Percentiles rank a stretch among this genome's conserved stretches.
phyloP scores from a whole-genome alignment of 92 coral and sea anemone genomes.

The Actinostola sp. region DNA sequence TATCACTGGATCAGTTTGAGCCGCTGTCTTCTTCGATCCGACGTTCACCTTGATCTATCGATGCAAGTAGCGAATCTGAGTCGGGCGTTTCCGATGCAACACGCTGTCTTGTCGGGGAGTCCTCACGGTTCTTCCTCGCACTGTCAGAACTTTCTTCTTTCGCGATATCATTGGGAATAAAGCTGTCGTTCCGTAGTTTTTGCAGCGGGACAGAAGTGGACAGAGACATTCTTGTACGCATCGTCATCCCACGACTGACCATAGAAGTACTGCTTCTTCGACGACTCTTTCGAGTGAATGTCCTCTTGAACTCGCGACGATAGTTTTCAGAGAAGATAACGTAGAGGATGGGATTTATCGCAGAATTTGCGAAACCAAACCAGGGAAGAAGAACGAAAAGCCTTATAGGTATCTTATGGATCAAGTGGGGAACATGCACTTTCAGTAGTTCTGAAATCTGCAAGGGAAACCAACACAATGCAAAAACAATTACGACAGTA shows the following conservation, averaged over 20 bases:
- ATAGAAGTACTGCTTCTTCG: conserved; percentile 22
- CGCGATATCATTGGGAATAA: background rate
- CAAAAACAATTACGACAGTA: conserved; percentile 67
- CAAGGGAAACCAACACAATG: conserved; percentile 69
- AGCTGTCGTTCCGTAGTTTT: conserved; percentile 42
- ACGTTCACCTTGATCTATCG: background rate
- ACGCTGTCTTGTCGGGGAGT: conserved; percentile 3
- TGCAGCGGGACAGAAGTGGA: conserved; percentile 33
- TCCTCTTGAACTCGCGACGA: conserved; percentile 69
- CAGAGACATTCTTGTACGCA: conserved; percentile 41
- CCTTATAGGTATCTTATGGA: conserved; percentile 23
- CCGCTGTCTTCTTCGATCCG: no score
- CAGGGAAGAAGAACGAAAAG: conserved; percentile 47
- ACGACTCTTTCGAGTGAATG: conserved; percentile 23
- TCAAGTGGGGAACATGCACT: background rate
- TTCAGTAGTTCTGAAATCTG: conserved; percentile 40
- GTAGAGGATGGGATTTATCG: conserved; percentile 72
- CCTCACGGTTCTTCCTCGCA: background rate
- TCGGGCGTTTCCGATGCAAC: background rate
- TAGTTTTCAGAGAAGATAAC: conserved; percentile 75
- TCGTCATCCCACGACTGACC: conserved; percentile 37
- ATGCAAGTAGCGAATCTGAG: background rate
- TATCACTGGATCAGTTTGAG: no score
- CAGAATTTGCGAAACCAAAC: conserved; percentile 69
- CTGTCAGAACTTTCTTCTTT: conserved; percentile 1